Base-by-base conservation (phyloP, 1,140 invertebrate genomes). In the Dinothrombium tinctorium region DNA sequence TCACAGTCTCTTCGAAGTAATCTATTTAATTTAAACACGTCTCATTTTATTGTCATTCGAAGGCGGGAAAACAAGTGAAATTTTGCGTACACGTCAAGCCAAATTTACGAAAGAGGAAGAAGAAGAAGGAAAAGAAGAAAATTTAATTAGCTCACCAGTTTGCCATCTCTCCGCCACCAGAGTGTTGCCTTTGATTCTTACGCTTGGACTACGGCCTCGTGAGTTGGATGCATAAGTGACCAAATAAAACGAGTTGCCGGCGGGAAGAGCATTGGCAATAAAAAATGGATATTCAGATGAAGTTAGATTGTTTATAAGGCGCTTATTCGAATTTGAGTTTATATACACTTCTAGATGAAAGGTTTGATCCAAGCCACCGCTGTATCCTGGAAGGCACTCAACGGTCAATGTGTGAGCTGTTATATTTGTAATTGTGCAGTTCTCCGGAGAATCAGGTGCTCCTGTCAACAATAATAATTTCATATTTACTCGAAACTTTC, bases 301-400 rank as follows among this genome's bases (percentile, higher is more conserved):
- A 20, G 41, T 45, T 35, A 45, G 22, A 32, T 45, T 45, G 15
- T 32, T 21, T 23, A 47, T 26, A 29, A 47, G 29, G 14, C 33
- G 35, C 6, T 43, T 32, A 2, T 19, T 21, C 4, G 15, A 21
- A 2, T 19, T 22, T 29, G 28, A 15, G 14, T 36, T 60, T 52
- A 74, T 73, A 44, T 72, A 67, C 31, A 80, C 73, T 59, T 84
- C 77, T 37, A 84, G 59, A 37, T 79, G 61, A 58, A 86, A 86
- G 52, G 72, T 71, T 57, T 84, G 79, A 12, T 72, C 66, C 17
- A 82, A 63, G 4, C 79, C 79, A 14, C 80, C 79, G 51, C 79
- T 73, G 51, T 72, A 72, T 15, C 78, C 77, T 0, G 76, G 69
- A 33, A 68, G 58, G 56, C 79, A 83, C 41, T 67, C 70, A 33